Evolutionary conservation across 2,113 vertebrate species (phyloP).

Genomic region (Pyrgilauda ruficollis): DNA sequence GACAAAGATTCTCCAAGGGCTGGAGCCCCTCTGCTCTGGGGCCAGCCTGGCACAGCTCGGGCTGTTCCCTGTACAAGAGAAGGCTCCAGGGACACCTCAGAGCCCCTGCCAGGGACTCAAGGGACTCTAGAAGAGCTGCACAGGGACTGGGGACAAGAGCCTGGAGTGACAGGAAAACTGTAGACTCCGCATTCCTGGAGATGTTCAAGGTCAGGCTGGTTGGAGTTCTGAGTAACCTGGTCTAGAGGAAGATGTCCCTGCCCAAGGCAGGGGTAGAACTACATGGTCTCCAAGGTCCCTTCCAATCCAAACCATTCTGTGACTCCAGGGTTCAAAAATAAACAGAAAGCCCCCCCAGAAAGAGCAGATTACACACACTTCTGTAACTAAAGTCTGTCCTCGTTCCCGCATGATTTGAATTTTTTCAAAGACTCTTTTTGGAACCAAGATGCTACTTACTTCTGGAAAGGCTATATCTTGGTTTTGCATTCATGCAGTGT

Average conservation of each 20-base stretch:
- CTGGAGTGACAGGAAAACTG: accelerated
- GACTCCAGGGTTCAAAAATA: neutral
- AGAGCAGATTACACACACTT: neutral
- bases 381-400: neutral
- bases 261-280: neutral
- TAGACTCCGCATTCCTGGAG: neutral
- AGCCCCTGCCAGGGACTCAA: neutral
- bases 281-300: neutral
- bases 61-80: accelerated
- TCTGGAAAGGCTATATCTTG: neutral
- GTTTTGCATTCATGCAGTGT: neutral
- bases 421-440: neutral
- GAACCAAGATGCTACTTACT: neutral
- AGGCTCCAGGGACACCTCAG: neutral
- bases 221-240: neutral
- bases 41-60: neutral
- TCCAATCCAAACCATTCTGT: neutral
- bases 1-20: accelerated
- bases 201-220: neutral
- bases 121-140: neutral
- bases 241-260: neutral
- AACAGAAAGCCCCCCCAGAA: neutral
- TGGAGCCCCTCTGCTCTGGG: neutral
- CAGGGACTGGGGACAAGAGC: neutral
- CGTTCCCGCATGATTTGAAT: neutral